phyloP scores from a whole-genome alignment of 2,888 invertebrate species.

The Pharmacophagus antenor region DNA sequence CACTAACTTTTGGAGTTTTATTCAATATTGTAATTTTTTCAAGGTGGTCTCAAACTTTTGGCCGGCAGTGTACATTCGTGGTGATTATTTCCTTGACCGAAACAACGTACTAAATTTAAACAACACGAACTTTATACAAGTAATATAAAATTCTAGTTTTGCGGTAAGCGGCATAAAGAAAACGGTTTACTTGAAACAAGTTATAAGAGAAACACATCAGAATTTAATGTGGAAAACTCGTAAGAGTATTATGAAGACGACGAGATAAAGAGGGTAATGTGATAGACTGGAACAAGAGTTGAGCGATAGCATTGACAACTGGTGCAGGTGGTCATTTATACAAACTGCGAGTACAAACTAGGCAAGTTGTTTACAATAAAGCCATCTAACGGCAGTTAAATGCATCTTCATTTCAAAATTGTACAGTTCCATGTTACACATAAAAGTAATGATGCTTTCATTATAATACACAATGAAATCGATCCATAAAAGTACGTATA shows the following conservation, averaged over 20 bases:
- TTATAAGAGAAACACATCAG: not conserved
- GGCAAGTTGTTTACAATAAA: not conserved
- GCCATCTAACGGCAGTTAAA: constrained; percentile 16
- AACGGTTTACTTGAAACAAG: not conserved
- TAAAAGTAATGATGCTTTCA: not conserved
- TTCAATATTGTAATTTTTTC: too few relatives aligned
- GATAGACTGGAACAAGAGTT: not conserved
- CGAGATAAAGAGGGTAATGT: too few relatives aligned
- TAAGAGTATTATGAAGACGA: too few relatives aligned
- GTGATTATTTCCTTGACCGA: constrained; percentile 4
- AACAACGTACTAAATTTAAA: not conserved
- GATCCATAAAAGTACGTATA: too few relatives aligned
- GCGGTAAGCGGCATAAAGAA: not conserved
- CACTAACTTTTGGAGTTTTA: too few relatives aligned
- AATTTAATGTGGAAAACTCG: not conserved
- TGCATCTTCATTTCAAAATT: not conserved
- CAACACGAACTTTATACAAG: not conserved
- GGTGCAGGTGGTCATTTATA: not conserved
- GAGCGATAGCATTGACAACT: not conserved
- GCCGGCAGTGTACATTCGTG: too few relatives aligned
- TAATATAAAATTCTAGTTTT: not conserved
- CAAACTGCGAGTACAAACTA: too few relatives aligned
- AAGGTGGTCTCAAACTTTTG: too few relatives aligned
- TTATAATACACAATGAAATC: not conserved
- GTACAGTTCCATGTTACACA: not conserved